Base-by-base conservation (phyloP, 2,113 vertebrate genomes). In the Xiphorhynchus elegans region DNA sequence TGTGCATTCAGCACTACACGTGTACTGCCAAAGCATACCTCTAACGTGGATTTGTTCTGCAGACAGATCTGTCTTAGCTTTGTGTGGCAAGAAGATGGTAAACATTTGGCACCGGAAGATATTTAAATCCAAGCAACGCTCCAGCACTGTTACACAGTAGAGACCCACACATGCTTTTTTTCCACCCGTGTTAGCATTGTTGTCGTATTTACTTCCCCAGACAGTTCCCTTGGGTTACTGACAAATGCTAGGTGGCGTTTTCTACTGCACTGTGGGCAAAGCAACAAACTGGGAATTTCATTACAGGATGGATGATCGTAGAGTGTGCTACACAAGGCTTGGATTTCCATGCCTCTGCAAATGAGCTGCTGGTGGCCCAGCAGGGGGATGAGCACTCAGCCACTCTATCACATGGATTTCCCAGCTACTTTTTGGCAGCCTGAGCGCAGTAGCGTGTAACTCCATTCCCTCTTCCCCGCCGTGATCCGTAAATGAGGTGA, bases 1-100 rank as follows among this genome's bases (percentile, higher is more conserved):
- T 6, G 20, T 31, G 53, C n/a, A 15, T 63, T 47, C 20, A 42
- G 33, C 35, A 2, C 29, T 58, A 0, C 3, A 0, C 7, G 17
- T 47, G 37, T 55, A 1, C 14, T 74, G 26, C 50, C 37, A 18
- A 69, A 58, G 14, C 14, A 5, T 28, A 16, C 6, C 0, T 2
- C 24, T 40, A 23, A 12, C 24, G 1, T 10, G 21, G 35, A 9
- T 46, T 70, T 69, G 10, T 49, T 74, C 33, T 42, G 10, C n/a
- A 40, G 53, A 73, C 33, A 16, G 19, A 49, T 74, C 33, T 29
- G 10, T 28, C 21, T 13, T 17, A 6, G 8, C 5, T 47, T 42
- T 74, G 13, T 5, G 6, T n/a, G 7, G 12, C 28, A 58, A 39
- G n/a, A 74, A 62, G 10, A 40, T 13, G 9, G 8, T 47, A 47